phyloP scores from a whole-genome alignment of 1,140 invertebrate species.

The Carposina sasakii region DNA sequence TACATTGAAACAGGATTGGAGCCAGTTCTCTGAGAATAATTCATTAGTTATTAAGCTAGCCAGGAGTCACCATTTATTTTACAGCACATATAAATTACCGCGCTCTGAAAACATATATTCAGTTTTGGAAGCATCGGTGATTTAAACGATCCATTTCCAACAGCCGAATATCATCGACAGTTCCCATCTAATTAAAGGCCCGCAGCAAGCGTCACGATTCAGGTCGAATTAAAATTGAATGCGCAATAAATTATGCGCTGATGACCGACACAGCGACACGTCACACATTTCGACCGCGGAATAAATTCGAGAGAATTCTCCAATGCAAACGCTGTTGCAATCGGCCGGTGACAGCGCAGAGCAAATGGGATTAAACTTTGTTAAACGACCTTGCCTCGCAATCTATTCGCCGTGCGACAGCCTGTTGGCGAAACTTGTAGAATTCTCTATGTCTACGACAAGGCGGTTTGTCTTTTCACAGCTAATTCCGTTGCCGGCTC shows the following conservation, averaged over 20 bases:
- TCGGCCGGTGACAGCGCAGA: conserved; percentile 48
- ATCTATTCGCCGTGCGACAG: conserved; percentile 57
- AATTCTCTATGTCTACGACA: neutral
- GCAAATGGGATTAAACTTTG: conserved; percentile 64
- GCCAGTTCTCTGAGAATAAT: too few relatives aligned
- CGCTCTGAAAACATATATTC: too few relatives aligned
- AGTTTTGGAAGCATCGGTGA: too few relatives aligned
- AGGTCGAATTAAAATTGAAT: conserved; percentile 32
- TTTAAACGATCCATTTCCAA: too few relatives aligned
- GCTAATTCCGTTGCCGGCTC: too few relatives aligned
- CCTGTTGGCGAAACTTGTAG: conserved; percentile 50
- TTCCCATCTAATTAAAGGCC: too few relatives aligned
- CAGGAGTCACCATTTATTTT: too few relatives aligned
- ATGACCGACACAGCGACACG: conserved; percentile 30
- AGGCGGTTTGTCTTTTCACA: neutral
- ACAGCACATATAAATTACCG: too few relatives aligned
- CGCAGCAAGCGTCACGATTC: too few relatives aligned
- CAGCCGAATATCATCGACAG: too few relatives aligned
- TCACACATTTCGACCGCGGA: conserved; percentile 33
- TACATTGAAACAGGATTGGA: too few relatives aligned
- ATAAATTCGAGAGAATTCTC: conserved; percentile 51
- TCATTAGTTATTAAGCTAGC: too few relatives aligned
- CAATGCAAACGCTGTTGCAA: conserved; percentile 49
- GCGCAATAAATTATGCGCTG: conserved; percentile 44
- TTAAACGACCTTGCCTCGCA: conserved; percentile 62